phyloP scores from a whole-genome alignment of 2,888 invertebrate species.

The Acleris holmiana region DNA sequence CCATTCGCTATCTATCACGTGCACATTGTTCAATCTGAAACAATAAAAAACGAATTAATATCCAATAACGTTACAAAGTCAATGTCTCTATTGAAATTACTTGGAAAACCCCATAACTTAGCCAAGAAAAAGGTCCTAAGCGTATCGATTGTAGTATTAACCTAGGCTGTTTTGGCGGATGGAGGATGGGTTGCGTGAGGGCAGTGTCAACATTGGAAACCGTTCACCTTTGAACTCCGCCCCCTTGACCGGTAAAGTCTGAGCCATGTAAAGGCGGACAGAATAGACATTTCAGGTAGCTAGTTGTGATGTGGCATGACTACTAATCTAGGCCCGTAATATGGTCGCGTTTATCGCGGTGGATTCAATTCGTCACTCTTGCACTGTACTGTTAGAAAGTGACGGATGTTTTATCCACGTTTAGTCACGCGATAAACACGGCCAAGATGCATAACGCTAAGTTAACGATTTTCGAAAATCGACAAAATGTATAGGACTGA shows the following conservation, averaged over 20 bases:
- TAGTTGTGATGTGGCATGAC: no score
- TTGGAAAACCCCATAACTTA: slow-evolving; percentile 14
- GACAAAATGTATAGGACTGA: no score
- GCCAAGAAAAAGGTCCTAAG: neutral
- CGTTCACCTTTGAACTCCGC: slow-evolving; percentile 35
- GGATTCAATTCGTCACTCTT: no score
- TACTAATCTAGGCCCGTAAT: no score
- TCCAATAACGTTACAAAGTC: slow-evolving; percentile 5
- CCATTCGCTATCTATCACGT: slow-evolving; percentile 18
- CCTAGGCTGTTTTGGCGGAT: slow-evolving; percentile 9
- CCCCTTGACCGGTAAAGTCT: slow-evolving; percentile 22
- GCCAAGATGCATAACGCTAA: no score
- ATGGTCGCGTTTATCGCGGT: no score
- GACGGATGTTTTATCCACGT: no score
- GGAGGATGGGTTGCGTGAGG: slow-evolving; percentile 25
- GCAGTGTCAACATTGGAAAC: slow-evolving; percentile 34
- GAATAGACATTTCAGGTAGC: no score
- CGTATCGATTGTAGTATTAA: neutral
- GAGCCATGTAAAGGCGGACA: neutral
- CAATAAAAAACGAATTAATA: slow-evolving; percentile 10
- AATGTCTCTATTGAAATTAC: slow-evolving; percentile 30
- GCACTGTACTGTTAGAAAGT: no score
- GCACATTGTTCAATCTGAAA: slow-evolving; percentile 25
- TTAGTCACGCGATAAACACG: no score
- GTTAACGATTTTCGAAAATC: no score